Evolutionary conservation across 1,140 invertebrate species (phyloP).

Genomic region (Achatina immaculata): DNA sequence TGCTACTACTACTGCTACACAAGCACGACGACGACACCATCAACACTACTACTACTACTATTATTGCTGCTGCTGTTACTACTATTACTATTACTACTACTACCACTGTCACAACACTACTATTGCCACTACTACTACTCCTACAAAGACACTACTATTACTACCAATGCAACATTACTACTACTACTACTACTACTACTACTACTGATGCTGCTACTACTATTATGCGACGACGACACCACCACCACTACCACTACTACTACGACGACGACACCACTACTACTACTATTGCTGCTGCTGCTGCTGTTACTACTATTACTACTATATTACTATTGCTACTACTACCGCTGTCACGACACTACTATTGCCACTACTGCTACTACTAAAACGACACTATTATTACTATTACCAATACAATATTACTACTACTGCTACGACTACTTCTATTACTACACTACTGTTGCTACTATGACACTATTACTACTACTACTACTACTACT

Average conservation of each 20-base stretch:
- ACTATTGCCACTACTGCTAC: neutral
- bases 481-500: conserved; percentile 11
- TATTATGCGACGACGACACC: no score
- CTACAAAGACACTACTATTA: conserved; percentile 6
- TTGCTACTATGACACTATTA: neutral
- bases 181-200: conserved; percentile 18
- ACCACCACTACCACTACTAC: conserved; percentile 18
- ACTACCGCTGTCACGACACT: neutral
- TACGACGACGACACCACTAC: conserved; percentile 2
- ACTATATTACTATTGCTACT: neutral
- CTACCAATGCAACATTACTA: conserved; percentile 17
- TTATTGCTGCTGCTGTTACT: neutral
- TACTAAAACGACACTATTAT: neutral
- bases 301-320: neutral
- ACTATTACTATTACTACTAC: neutral
- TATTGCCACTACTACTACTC: neutral
- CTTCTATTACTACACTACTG: conserved; percentile 10
- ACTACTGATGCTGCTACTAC: conserved; percentile 1
- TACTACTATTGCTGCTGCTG: conserved; percentile 10
- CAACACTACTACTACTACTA: neutral
- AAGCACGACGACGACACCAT: no score
- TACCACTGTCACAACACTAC: neutral
- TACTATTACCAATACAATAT: no score
- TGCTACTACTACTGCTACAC: neutral
- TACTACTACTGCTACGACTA: no score